Evolutionary conservation across 2,113 vertebrate genomes (phyloP), one percentile per base, ranked within the genome.

Genomic region (Cynoglossus semilaevis): DNA sequence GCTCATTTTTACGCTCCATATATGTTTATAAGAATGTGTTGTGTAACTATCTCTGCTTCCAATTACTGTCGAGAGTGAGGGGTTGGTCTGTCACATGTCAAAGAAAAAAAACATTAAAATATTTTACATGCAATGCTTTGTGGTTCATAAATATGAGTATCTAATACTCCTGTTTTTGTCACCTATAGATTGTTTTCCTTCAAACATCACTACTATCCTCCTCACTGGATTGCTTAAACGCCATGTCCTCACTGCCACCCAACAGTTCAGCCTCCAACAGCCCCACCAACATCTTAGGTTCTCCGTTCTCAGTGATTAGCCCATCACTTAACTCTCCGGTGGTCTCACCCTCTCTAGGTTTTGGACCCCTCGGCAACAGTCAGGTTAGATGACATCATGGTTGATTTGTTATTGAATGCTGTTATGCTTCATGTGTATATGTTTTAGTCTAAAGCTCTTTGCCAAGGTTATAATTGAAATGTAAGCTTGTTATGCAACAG

Each of bases 291-390:
- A 84, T 92, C 51, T 54, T 94, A 63, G 91, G 92, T 51, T 95
- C 93, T 40, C 94, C 93, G 0, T 92, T 94, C 71, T 92, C 93
- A 1, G 93, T 93, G 41, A 94, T 94, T 85, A 96, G 94, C 70
- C 91, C 93, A 43, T 92, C 94, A 29, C 88, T 94, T 58, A 93
- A 92, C 58, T 94, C 94, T 38, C 92, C 93, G 1, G 88, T 92
- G 8, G 87, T 91, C 16, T 93, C 92, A 8, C 91, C 93, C 43
- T 91, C 93, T 66, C 77, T 94, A 50, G 93, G 93, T 77, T 95
- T 94, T 69, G 93, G 94, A 69, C 92, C 93, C 17, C 91, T 94
- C 83, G 93, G 90, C 87, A 93, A 89, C 80, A 92, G 88, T 67
- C 94, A 94, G 90, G 93, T 94, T 86, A 87, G 5, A 29, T 47